These are phyloP conservation scores for Phasianus colchicus DNA, from an alignment of 2,113 vertebrate species.

Conservation along the genomic window DNA sequence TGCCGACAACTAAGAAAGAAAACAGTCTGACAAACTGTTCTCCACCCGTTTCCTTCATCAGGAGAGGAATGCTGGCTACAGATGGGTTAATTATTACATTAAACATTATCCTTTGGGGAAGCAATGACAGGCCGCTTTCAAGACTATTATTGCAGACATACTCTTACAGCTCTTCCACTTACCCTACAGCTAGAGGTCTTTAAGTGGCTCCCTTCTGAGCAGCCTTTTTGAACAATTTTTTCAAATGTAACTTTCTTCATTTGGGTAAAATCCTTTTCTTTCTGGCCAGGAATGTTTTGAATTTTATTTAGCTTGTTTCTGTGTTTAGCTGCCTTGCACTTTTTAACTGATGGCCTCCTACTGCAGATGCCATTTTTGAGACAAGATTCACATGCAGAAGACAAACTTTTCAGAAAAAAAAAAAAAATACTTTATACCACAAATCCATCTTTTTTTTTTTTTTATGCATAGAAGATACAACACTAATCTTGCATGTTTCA, in stretches of 20 bases:
- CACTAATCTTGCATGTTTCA: not conserved
- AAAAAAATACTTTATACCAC: not conserved
- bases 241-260: not conserved
- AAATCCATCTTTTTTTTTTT: not conserved
- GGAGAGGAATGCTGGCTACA: not conserved
- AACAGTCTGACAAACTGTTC: not conserved
- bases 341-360: not conserved
- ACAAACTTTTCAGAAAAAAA: not conserved
- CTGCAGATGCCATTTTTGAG: not conserved
- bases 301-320: not conserved
- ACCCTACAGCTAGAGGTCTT: not conserved
- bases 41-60: not conserved
- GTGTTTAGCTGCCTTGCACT: not conserved
- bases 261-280: not conserved
- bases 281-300: not conserved
- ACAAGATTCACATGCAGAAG: not conserved
- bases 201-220: not conserved
- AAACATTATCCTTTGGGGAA: not conserved
- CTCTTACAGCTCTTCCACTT: not conserved
- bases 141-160: not conserved
- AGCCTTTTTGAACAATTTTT: not conserved
- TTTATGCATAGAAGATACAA: not conserved
- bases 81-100: constrained; percentile 21
- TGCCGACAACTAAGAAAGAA: not conserved
- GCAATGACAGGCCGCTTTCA: not conserved